A percentile compares a stretch with the other conserved stretches of the same genome.
phyloP scores from a whole-genome alignment of 2,888 invertebrate genomes.

The Pheosia tremula region DNA sequence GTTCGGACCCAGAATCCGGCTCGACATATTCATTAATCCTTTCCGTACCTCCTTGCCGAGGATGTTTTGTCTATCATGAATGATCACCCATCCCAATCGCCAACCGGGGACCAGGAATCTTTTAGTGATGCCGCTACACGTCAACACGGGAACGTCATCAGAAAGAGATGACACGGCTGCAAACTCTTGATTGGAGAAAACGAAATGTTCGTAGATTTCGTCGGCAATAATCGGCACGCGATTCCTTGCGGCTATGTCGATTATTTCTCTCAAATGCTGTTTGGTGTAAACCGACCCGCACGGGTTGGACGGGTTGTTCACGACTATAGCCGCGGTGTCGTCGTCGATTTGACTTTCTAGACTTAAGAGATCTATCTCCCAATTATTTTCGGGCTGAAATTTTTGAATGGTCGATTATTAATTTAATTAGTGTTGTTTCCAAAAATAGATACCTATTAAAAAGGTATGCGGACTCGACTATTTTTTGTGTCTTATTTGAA shows the following conservation, averaged over 20 bases:
- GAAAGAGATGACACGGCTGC: constrained; percentile 93
- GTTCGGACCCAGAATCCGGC: constrained; percentile 95
- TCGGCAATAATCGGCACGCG: constrained; percentile 97
- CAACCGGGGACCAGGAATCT: constrained; percentile 98
- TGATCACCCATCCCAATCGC: constrained; percentile 98
- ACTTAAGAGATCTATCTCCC: constrained; percentile 94
- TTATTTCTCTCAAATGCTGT: constrained; percentile 91
- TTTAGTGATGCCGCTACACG: constrained; percentile 97
- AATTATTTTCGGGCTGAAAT: constrained; percentile 90
- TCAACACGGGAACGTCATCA: constrained; percentile 94
- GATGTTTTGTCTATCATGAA: constrained; percentile 92
- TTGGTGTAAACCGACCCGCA: constrained; percentile 96
- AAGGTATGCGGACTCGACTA: too few species aligned
- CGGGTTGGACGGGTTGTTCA: constrained; percentile 99
- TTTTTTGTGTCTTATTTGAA: too few species aligned
- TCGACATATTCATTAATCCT: constrained; percentile 87
- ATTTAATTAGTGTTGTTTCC: too few species aligned
- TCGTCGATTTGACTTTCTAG: constrained; percentile 94
- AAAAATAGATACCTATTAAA: too few species aligned
- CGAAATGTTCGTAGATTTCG: constrained; percentile 98
- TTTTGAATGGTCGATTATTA: neutral
- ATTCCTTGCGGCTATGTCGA: constrained; percentile 90
- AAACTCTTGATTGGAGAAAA: constrained; percentile 92
- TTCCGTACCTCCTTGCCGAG: constrained; percentile 79
- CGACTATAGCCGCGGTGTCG: constrained; percentile 94